Conservation (phyloP, 2,113 vertebrate species). For the Pituophis catenifer region DNA sequence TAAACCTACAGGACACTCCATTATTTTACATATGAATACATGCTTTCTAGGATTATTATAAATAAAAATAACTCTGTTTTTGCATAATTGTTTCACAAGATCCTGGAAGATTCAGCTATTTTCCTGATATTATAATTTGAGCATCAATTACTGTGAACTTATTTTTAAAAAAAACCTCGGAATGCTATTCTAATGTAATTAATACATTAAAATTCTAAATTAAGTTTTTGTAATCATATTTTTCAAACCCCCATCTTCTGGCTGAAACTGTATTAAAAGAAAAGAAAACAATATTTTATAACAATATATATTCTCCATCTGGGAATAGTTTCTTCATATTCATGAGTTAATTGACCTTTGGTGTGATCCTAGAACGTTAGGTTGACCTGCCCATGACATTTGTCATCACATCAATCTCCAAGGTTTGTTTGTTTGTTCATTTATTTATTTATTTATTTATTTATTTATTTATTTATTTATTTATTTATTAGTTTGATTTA, state of each 20-base stretch:
- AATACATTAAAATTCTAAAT: background rate
- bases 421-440: background rate
- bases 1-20: background rate
- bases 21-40: background rate
- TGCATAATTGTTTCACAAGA: background rate
- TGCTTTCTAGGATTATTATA: background rate
- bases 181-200: background rate
- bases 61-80: background rate
- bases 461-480: too few relatives aligned
- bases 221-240: background rate
- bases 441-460: too few relatives aligned
- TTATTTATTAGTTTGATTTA: too few relatives aligned
- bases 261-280: background rate
- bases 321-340: background rate
- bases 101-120: background rate
- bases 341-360: background rate
- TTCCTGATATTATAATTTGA: background rate
- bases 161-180: background rate
- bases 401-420: background rate
- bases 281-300: background rate
- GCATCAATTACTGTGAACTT: background rate
- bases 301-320: background rate
- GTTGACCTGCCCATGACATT: background rate
- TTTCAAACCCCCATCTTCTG: background rate
- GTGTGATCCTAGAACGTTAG: background rate